phyloP scores from a whole-genome alignment of 2,888 invertebrate species.

The Macrosoma leucophasiata region DNA sequence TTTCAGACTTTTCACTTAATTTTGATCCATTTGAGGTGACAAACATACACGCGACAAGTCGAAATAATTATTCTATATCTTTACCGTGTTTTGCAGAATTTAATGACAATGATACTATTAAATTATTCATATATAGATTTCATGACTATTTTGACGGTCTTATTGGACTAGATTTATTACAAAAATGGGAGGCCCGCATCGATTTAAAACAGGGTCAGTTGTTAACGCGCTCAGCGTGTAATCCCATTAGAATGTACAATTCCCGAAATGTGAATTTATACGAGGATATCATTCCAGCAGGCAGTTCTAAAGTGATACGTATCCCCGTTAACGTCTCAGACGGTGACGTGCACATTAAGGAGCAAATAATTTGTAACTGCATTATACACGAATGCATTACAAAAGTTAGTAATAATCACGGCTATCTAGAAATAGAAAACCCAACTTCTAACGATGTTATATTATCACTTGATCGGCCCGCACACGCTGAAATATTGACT shows the following conservation, averaged over 20 bases:
- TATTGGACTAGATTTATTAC: slow-evolving; percentile 24
- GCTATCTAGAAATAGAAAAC: slow-evolving; percentile 16
- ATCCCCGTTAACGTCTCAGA: slow-evolving; percentile 19
- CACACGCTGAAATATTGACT: slow-evolving; percentile 11
- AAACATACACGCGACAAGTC: slow-evolving; percentile 26
- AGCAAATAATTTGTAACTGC: slow-evolving; percentile 16
- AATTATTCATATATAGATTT: slow-evolving; percentile 11
- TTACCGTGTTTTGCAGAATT: slow-evolving; percentile 26
- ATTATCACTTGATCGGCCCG: slow-evolving; percentile 16
- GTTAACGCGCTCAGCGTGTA: slow-evolving; percentile 9
- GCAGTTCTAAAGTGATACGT: slow-evolving; percentile 20
- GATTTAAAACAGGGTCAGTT: slow-evolving; percentile 18
- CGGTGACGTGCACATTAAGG: slow-evolving; percentile 19
- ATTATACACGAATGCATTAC: slow-evolving; percentile 16
- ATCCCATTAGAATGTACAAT: slow-evolving; percentile 20
- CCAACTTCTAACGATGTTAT: slow-evolving; percentile 18
- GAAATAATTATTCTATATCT: slow-evolving; percentile 28
- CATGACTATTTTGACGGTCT: slow-evolving; percentile 11
- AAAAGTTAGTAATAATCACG: slow-evolving; percentile 8
- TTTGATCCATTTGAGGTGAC: slow-evolving; percentile 28
- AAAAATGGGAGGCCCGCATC: slow-evolving; percentile 19
- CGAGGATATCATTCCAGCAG: slow-evolving; percentile 24
- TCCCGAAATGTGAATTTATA: slow-evolving; percentile 25
- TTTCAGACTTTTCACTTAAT: slow-evolving; percentile 11
- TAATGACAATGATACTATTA: slow-evolving; percentile 11